Percentiles rank a stretch among this genome's conserved stretches.
These are phyloP conservation scores for Oscheius sp. DNA, from an alignment of 2,888 invertebrate species.

Conservation along the genomic window DNA sequence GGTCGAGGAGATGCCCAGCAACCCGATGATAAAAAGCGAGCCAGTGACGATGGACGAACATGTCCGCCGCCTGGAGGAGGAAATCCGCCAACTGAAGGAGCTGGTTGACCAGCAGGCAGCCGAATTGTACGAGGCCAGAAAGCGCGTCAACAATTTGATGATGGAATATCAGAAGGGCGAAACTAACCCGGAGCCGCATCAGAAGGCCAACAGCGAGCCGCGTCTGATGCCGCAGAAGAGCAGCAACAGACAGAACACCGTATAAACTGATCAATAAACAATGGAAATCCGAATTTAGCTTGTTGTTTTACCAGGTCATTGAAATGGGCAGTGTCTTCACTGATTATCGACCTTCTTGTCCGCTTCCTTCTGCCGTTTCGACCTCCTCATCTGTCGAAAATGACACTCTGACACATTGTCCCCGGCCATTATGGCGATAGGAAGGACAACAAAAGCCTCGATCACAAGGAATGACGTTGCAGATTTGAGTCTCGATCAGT, in stretches of 20 bases:
- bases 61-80: neutral
- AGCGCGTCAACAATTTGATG: neutral
- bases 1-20: neutral
- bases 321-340: too few relatives aligned
- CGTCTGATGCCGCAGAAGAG: neutral
- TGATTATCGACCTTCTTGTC: neutral
- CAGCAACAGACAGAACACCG: neutral
- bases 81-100: neutral
- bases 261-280: neutral
- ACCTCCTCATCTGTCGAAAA: slow-evolving; percentile 8
- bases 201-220: slow-evolving; percentile 5
- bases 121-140: neutral
- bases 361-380: neutral
- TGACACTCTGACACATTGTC: neutral
- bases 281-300: neutral
- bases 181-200: too few relatives aligned
- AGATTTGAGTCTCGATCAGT: neutral
- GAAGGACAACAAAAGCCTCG: slow-evolving; percentile 1
- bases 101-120: neutral
- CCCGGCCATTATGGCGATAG: neutral
- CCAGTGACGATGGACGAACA: neutral
- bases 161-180: neutral
- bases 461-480: neutral
- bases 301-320: too few relatives aligned
- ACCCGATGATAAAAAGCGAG: too few relatives aligned